phyloP scores from a whole-genome alignment of 2,113 vertebrate species.

The Rana temporaria region DNA sequence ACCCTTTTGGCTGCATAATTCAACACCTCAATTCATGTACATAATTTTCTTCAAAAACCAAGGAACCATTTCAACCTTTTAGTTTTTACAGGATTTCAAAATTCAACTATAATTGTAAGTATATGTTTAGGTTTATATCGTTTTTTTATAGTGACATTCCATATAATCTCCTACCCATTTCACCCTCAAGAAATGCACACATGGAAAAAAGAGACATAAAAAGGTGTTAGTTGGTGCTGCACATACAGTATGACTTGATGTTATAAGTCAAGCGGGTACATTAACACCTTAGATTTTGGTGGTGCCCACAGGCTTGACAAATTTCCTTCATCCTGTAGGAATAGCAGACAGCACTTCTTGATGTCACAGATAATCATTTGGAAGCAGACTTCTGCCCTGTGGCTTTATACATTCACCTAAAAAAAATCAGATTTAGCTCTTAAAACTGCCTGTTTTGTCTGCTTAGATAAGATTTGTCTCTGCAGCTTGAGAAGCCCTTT shows the following conservation, averaged over 20 bases:
- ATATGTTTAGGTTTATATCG: neutral
- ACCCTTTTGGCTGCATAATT: too few relatives aligned
- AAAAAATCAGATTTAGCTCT: slow-evolving; percentile 61
- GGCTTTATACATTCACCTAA: slow-evolving; percentile 69
- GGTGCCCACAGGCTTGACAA: slow-evolving; percentile 63
- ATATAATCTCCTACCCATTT: neutral
- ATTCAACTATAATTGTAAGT: too few relatives aligned
- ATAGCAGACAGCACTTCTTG: slow-evolving; percentile 72
- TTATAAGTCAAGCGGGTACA: slow-evolving; percentile 69
- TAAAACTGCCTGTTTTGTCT: slow-evolving; percentile 46
- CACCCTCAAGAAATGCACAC: too few relatives aligned
- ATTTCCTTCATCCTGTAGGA: slow-evolving; percentile 67
- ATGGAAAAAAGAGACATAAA: neutral
- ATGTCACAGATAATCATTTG: slow-evolving; percentile 67
- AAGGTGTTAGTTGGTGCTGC: slow-evolving; percentile 3
- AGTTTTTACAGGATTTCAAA: too few relatives aligned
- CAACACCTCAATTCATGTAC: too few relatives aligned
- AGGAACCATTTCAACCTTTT: too few relatives aligned
- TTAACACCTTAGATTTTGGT: slow-evolving; percentile 73
- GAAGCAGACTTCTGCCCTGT: slow-evolving; percentile 67
- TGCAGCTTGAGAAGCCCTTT: slow-evolving; percentile 4
- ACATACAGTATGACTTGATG: slow-evolving; percentile 60
- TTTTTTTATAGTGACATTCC: neutral
- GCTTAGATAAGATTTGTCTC: slow-evolving; percentile 42
- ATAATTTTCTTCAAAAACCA: too few relatives aligned